Evolutionary conservation across 2,888 invertebrate genomes (phyloP).

Genomic region (Hetaerina titia): DNA sequence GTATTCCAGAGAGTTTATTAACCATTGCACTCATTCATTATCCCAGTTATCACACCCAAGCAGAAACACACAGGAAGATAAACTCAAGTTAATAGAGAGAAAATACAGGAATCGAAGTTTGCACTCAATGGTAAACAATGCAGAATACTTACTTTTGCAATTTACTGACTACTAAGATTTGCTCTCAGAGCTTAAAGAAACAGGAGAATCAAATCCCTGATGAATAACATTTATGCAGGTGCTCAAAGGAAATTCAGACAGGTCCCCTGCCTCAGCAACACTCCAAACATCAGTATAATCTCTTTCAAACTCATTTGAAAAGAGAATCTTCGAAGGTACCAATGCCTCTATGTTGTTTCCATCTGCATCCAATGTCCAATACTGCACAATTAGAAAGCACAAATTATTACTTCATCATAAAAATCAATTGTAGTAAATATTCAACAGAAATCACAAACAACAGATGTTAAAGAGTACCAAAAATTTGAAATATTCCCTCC

Average conservation of each 20-base stretch:
- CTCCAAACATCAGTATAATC: not conserved
- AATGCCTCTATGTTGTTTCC: not conserved
- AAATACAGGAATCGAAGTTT: not conserved
- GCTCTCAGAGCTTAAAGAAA: not conserved
- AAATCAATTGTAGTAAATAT: no score
- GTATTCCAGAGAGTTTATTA: no score
- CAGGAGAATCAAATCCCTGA: conserved; percentile 14
- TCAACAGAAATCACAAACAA: no score
- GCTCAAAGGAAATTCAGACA: conserved; percentile 20
- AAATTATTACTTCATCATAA: no score
- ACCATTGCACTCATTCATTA: not conserved
- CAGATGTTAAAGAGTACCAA: no score
- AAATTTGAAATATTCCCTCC: no score
- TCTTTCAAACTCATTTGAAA: not conserved
- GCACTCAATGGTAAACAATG: not conserved
- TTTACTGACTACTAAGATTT: not conserved
- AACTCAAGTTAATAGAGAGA: not conserved
- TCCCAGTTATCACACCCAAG: not conserved
- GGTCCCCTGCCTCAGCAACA: conserved; percentile 17
- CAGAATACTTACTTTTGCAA: no score
- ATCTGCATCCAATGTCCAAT: conserved; percentile 39
- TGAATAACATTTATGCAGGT: conserved; percentile 29
- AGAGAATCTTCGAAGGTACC: not conserved
- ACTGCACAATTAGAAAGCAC: not conserved
- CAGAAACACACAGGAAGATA: not conserved